Evolutionary conservation across 2,888 invertebrate genomes (phyloP), one percentile per base, ranked within the genome.

Genomic region (Thymelicus acteon): DNA sequence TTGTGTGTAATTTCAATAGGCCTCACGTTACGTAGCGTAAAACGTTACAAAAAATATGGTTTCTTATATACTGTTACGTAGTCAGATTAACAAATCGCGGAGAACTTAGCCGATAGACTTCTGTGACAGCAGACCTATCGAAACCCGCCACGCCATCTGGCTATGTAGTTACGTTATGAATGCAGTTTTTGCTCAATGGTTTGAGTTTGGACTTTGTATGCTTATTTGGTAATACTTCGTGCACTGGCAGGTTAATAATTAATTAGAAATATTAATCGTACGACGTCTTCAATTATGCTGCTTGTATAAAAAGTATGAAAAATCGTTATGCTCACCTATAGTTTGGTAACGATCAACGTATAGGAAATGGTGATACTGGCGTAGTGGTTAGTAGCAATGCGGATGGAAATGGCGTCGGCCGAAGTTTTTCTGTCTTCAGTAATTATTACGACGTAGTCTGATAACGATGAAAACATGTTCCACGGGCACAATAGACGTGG

Each of bases 371-470:
- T 47, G 47, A 54, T 71, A 78, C 76, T 74, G 70, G 12, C 54
- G 54, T 44, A 70, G 75, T 72, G 69, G 76, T 77, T 75, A 75
- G 76, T 76, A 79, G 80, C 78, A 82, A 85, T 84, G 85, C 86
- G 86, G 85, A 85, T 85, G 83, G 82, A 87, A 86, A 81, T 82
- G 78, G 79, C 71, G 76, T 74, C 72, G 73, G 57, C 49, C 10
- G 71, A 72, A 79, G 80, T 86, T 87, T 86, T 88, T 84, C 86
- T 79, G 76, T 77, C 75, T 77, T 79, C 82, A 83, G 79, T 80
- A 81, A 88, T 91, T 86, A 89, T 86, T 85, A 83, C 85, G 91
- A 89, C 88, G 86, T 92, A 92, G 80, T 92, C 91, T 90, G 87
- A 87, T 92, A 88, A 90, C 87, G 82, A 80, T 83, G 87, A 81